Evolutionary conservation across 2,797 vertebrate genomes (phyloP).

Genomic region (Lepus townsendii): DNA sequence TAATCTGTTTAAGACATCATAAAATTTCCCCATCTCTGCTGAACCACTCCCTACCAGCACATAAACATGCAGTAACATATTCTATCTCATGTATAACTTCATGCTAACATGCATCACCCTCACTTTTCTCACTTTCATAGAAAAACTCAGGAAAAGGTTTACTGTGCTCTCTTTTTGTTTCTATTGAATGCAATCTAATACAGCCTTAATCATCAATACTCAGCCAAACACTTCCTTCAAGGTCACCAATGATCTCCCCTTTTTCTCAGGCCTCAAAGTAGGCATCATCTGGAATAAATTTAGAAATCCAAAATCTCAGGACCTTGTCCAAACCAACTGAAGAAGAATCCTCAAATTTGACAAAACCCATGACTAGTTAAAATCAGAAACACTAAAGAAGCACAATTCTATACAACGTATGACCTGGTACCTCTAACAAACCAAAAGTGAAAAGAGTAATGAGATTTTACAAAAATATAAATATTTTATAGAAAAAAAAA

Average conservation of each 20-base stretch:
- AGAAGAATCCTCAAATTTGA: slow-evolving; percentile 4
- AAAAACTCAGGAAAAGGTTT: neutral
- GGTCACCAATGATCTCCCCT: neutral
- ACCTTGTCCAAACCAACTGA: neutral
- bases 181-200: neutral
- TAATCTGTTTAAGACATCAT: neutral
- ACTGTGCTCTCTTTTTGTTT: neutral
- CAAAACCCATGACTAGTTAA: neutral
- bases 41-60: neutral
- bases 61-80: neutral
- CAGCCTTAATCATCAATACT: neutral
- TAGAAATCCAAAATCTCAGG: neutral
- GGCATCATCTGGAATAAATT: neutral
- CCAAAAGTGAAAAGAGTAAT: neutral
- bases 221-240: neutral
- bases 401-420: neutral
- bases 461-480: too few species aligned
- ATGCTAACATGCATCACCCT: neutral
- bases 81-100: neutral
- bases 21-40: neutral
- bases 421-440: neutral
- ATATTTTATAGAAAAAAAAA: neutral
- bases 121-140: neutral
- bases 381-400: slow-evolving; percentile 15
- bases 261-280: neutral